Percentiles rank a stretch among this genome's conserved stretches.
Conservation (phyloP, 2,113 vertebrate species). For the Labeo catla region DNA sequence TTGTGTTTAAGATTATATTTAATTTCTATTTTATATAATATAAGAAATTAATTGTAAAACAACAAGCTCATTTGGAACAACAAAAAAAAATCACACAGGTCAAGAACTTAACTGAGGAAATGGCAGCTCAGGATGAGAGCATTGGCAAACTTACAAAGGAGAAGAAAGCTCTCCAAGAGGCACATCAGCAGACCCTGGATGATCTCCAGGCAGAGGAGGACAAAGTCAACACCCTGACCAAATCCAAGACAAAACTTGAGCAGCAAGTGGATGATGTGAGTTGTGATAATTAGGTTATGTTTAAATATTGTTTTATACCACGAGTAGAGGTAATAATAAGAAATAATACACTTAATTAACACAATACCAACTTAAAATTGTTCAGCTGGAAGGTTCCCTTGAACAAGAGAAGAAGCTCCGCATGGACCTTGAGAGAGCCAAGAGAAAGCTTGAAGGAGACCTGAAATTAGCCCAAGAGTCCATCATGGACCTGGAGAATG, state of each 20-base stretch:
- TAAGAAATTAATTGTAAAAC: no score
- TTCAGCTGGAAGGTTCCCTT: constrained; percentile 56
- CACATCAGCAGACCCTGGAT: constrained; percentile 65
- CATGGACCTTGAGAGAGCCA: constrained; percentile 69
- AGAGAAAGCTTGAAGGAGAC: constrained; percentile 69
- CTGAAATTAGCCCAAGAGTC: constrained; percentile 70
- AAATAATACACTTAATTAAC: no score
- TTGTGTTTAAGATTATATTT: no score
- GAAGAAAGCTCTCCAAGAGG: constrained; percentile 65
- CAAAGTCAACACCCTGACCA: constrained; percentile 60
- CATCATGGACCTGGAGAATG: constrained; percentile 70
- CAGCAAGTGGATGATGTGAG: constrained; percentile 59
- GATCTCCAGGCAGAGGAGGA: constrained; percentile 76
- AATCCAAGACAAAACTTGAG: constrained; percentile 57
- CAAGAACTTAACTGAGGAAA: constrained; percentile 39
- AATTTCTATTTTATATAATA: no score
- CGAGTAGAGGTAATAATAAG: no score
- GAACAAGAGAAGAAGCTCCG: constrained; percentile 74
- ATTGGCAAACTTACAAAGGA: constrained; percentile 58
- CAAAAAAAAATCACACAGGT: constrained; percentile 42
- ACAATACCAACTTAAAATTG: no score
- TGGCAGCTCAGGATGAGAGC: constrained; percentile 51
- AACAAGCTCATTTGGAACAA: constrained; percentile 72
- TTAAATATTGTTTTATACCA: no score
- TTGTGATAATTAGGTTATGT: no score